Base-by-base conservation (phyloP, 2,888 invertebrate genomes). In the Chydorus sphaericus region DNA sequence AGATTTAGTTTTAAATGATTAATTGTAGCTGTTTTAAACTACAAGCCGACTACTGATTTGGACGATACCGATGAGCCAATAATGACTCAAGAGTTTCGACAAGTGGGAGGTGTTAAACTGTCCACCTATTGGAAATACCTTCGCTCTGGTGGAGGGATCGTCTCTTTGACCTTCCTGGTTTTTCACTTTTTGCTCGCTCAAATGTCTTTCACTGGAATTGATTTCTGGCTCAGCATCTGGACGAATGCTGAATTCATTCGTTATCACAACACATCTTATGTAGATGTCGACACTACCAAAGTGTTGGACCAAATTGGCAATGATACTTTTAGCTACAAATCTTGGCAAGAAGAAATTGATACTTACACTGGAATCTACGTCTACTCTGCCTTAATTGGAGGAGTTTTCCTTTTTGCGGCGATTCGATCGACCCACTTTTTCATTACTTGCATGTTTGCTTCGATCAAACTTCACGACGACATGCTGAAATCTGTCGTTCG, bases 401-500 rank as follows among this genome's bases (percentile, higher is more conserved):
- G 56, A 8, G 55, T 62, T 28, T 60, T 61, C 44, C 20, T 57
- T 16, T 65, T 70, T 48, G 70, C 70, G 14, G 60, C 70, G 48
- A 58, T 68, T 11, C 59, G 70, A 18, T 71, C 71, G 38, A 66
- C 68, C 39, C 64, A 68, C 56, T 70, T 70, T 60, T 72, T 71
- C 61, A 55, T 63, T 14, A 62, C 65, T 37, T 67, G 68, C 59
- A 65, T 72, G 58, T 63, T 63, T 23, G 70, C 74, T 1, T 71
- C 73, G 1, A 65, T 67, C 53, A 63, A 60, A 18, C 66, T 76
- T 3, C 76, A 76, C 62, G 67, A 70, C 58, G 62, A 57, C 23
- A 75, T 75, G 74, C 74, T 75, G 62, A 54, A 62, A 11, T 64
- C 69, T 44, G 64, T 76, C 14, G 65, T 75, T 7, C 60, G 70